Evolutionary conservation across 2,113 vertebrate species (phyloP), one percentile per base, ranked within the genome.

Genomic region (Gopherus evgoodei): DNA sequence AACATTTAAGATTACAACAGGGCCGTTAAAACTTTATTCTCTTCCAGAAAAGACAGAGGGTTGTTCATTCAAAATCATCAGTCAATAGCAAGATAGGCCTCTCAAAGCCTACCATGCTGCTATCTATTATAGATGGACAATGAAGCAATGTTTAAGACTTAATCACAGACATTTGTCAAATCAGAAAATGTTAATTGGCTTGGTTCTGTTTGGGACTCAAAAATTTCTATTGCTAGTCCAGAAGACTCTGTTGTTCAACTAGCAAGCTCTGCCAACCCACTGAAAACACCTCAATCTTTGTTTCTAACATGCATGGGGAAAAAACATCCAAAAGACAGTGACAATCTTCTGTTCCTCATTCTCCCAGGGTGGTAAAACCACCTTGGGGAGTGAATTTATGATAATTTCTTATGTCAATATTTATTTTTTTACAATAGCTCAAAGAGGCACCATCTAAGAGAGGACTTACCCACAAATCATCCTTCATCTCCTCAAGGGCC

Each of bases 121-220:
- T 47, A 31, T 83, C 53, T 88, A 90, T 96, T 44, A 44, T 12
- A 44, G 24, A 76, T 47, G 42, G 38, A 76, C 88, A 75, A 90
- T 54, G n/a, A 24, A 80, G 31, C 49, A 88, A 75, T 0, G 2
- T 50, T 86, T 54, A 57, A 7, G 62, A 75, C 22, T 96, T 81
- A 87, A 91, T 81, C 13, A 3, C 31, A 93, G 79, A 90, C 86
- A 91, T 96, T 96, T 95, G 80, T 24, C 92, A 83, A 42, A 76
- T 76, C 42, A 76, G 75, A 76, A 44, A 76, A 27, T 76, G 47
- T 76, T 24, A 76, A 93, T 85, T 81, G 83, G 85, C 92, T 81
- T 95, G 57, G 94, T 96, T 95, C 79, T 95, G 65, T 65, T 88
- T 84, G 88, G 92, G 94, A 91, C 57, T 95, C 92, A 96, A 93